These are phyloP conservation scores for Saguinus imperator DNA, from an alignment of 2,113 vertebrate genomes.

Conservation along the genomic window DNA sequence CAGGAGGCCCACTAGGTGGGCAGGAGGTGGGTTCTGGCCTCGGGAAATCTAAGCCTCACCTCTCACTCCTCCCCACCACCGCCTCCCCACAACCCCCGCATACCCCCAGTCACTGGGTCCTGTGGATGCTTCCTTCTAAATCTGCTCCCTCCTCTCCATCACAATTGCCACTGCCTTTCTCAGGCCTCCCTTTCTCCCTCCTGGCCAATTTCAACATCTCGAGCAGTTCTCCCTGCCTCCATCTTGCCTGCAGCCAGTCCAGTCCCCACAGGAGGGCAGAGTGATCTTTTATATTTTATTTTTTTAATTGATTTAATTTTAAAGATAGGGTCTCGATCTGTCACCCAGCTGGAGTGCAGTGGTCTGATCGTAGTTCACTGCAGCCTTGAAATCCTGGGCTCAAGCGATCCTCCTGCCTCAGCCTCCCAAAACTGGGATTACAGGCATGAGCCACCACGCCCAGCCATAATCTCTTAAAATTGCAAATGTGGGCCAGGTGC, in stretches of 20 bases:
- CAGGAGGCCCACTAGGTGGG: neutral
- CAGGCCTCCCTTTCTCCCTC: neutral
- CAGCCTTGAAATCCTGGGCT: too few species aligned
- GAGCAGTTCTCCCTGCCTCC: neutral
- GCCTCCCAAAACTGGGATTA: too few species aligned
- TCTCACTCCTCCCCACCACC: neutral
- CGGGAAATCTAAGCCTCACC: neutral
- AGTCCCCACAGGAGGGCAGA: neutral
- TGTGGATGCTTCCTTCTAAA: neutral
- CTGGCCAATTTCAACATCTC: neutral
- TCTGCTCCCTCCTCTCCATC: neutral
- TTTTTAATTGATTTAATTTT: too few species aligned
- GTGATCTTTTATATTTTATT: too few species aligned
- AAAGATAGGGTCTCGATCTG: too few species aligned
- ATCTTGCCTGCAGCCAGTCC: neutral
- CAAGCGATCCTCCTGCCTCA: too few species aligned
- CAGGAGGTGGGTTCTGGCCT: neutral
- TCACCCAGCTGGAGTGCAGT: too few species aligned
- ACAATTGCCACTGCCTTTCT: neutral
- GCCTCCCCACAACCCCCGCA: accelerated
- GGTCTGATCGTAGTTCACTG: too few species aligned
- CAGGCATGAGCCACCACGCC: too few species aligned
- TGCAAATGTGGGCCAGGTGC: too few species aligned
- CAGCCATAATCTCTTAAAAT: too few species aligned
- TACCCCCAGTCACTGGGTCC: neutral